These are phyloP conservation scores for Lottia gigantea DNA, from an alignment of 2,888 invertebrate species.

Conservation along the genomic window DNA sequence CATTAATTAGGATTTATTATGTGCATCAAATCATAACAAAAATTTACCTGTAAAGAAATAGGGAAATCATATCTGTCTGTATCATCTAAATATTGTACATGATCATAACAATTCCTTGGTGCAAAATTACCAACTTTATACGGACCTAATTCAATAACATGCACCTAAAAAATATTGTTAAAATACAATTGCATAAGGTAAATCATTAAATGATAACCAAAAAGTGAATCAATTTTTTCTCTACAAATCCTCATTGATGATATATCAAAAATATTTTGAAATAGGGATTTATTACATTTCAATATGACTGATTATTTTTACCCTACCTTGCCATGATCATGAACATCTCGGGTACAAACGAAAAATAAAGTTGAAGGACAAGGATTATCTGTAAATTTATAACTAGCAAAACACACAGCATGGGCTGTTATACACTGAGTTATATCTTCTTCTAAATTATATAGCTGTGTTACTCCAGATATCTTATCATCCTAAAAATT, in stretches of 20 bases:
- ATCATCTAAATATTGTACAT: constrained; percentile 62
- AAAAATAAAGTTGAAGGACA: constrained; percentile 65
- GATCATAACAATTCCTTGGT: constrained; percentile 62
- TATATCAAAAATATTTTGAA: no score
- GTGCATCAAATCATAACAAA: no score
- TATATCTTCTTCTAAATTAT: constrained; percentile 63
- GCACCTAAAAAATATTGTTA: constrained; percentile 52
- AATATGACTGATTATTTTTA: no score
- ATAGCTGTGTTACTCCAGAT: constrained; percentile 66
- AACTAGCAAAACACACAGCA: constrained; percentile 63
- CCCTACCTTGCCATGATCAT: constrained; percentile 62
- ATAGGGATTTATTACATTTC: no score
- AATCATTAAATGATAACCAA: no score
- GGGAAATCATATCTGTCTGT: constrained; percentile 67
- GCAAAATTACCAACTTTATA: constrained; percentile 67
- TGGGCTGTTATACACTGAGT: constrained; percentile 68
- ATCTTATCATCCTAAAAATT: constrained; percentile 62
- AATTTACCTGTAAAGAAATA: constrained; percentile 64
- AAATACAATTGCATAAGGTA: no score
- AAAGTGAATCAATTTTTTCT: no score
- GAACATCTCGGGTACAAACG: constrained; percentile 60
- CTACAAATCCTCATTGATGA: no score
- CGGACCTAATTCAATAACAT: constrained; percentile 68
- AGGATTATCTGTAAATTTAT: constrained; percentile 65
- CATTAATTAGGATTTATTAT: no score